Evolutionary conservation across 2,888 invertebrate species (phyloP).

Genomic region (Pheosia tremula): DNA sequence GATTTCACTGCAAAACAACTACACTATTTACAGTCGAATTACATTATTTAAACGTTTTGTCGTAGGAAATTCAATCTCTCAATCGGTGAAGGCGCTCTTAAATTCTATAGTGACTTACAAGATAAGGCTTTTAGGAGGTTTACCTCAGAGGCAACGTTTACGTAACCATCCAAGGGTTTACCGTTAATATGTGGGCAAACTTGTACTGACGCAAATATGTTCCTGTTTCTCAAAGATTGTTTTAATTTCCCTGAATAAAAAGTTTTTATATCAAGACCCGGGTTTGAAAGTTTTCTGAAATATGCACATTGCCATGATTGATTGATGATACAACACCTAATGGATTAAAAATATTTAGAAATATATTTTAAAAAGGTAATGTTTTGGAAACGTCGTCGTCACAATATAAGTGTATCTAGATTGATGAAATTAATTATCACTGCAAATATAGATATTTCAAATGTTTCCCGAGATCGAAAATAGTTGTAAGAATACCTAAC

Average conservation of each 20-base stretch:
- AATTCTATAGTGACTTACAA: conserved; percentile 54
- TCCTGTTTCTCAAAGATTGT: conserved; percentile 12
- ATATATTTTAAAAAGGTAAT: too few species aligned
- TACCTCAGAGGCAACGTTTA: conserved; percentile 48
- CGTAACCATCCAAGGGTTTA: conserved; percentile 35
- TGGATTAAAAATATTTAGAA: too few species aligned
- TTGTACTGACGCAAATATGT: conserved; percentile 16
- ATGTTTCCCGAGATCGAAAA: too few species aligned
- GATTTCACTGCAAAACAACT: neutral
- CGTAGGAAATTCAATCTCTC: conserved; percentile 69
- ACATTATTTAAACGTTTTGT: conserved; percentile 46
- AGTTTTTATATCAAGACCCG: too few species aligned
- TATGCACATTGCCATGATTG: too few species aligned
- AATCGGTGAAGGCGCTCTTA: conserved; percentile 39
- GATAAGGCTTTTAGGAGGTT: conserved; percentile 66
- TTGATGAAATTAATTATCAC: too few species aligned
- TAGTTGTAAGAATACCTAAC: too few species aligned
- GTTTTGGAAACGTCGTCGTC: too few species aligned
- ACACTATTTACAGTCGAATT: conserved; percentile 12
- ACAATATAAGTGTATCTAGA: too few species aligned
- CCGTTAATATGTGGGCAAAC: conserved; percentile 12
- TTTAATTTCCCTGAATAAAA: conserved; percentile 8
- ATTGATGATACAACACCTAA: too few species aligned
- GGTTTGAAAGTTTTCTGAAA: neutral
- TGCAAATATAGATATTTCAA: too few species aligned